Conservation (phyloP, 2,113 vertebrate genomes). For the Passer montanus region DNA sequence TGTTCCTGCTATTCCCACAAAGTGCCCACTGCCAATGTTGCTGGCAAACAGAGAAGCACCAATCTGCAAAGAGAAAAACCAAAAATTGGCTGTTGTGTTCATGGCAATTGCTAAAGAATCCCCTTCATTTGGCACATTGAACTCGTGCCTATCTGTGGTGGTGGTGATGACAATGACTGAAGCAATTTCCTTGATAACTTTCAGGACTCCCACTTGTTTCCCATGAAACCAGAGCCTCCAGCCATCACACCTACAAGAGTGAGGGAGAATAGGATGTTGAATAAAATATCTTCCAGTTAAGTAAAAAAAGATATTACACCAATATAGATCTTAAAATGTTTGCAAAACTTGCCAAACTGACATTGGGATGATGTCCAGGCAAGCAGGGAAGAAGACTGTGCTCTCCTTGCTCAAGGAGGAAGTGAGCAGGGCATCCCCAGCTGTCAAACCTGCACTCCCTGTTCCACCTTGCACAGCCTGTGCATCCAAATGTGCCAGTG, state of each 20-base stretch:
- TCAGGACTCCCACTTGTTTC: neutral
- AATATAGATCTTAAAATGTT: neutral
- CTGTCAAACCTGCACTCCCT: neutral
- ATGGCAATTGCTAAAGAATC: neutral
- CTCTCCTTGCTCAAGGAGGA: neutral
- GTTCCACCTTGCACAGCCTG: neutral
- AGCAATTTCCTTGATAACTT: neutral
- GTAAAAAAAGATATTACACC: neutral
- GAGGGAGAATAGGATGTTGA: neutral
- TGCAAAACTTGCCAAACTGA: neutral
- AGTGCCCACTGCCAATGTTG: slow-evolving; percentile 94
- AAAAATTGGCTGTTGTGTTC: neutral
- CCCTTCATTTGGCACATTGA: neutral
- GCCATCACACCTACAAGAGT: neutral
- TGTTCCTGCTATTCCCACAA: slow-evolving; percentile 92
- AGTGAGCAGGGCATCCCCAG: neutral
- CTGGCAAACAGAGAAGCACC: slow-evolving; percentile 96
- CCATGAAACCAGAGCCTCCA: neutral
- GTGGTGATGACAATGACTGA: neutral
- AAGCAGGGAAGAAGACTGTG: neutral
- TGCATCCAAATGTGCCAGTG: neutral
- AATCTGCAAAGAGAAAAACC: slow-evolving; percentile 79
- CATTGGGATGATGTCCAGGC: neutral
- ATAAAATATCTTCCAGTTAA: neutral
- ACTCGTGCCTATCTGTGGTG: neutral